Percentiles rank a stretch among this genome's conserved stretches.
These are phyloP conservation scores for Lasioglossum oenotherae DNA, from an alignment of 2,888 invertebrate species.

Conservation along the genomic window DNA sequence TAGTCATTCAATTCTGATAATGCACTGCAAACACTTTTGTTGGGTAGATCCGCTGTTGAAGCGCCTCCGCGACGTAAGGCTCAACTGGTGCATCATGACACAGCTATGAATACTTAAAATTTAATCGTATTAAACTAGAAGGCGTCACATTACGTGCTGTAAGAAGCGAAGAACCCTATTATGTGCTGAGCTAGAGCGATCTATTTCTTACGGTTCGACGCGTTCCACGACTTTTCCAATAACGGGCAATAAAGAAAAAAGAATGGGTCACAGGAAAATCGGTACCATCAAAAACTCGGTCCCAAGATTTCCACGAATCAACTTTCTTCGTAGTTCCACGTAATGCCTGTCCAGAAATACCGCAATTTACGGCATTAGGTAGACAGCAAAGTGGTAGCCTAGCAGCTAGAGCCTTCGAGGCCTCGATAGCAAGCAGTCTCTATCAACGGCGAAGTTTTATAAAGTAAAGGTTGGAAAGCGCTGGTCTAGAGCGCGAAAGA, in stretches of 20 bases:
- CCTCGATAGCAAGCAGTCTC: background rate
- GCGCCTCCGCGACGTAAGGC: background rate
- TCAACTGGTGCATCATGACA: background rate
- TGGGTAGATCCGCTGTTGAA: no score
- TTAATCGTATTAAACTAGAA: background rate
- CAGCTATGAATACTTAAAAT: slow-evolving; percentile 4
- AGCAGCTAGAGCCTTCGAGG: background rate
- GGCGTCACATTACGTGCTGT: background rate
- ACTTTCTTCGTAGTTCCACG: background rate
- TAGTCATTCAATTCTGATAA: background rate
- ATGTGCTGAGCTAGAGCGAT: slow-evolving; percentile 4
- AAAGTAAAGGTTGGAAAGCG: no score
- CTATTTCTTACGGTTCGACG: background rate
- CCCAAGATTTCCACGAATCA: background rate
- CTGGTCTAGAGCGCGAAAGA: background rate
- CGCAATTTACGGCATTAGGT: background rate
- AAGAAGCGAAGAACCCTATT: slow-evolving; percentile 4
- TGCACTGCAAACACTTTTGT: background rate
- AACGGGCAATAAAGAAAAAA: background rate
- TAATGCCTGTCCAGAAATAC: no score
- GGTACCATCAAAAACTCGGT: background rate
- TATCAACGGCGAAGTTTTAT: background rate
- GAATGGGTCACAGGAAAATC: background rate
- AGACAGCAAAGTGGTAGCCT: background rate
- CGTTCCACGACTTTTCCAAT: background rate